Evolutionary conservation across 2,888 invertebrate genomes (phyloP).

Genomic region (Aleiodes alternator): DNA sequence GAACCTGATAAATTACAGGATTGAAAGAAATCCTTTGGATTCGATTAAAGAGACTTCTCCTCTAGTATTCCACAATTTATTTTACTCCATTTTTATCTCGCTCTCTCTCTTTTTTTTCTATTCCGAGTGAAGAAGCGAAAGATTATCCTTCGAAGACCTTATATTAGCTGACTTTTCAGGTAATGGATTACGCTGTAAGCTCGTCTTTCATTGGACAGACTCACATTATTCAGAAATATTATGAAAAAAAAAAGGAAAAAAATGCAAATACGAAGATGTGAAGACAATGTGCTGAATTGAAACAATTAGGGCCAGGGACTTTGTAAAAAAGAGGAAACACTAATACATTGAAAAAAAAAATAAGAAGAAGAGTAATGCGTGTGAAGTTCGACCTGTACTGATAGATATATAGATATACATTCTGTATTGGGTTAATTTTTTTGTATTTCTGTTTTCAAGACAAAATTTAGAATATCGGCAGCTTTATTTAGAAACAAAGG

Average conservation of each 20-base stretch:
- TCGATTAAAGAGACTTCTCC: neutral
- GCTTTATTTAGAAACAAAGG: too few species aligned
- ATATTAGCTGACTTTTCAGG: constrained; percentile 7
- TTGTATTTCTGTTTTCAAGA: too few species aligned
- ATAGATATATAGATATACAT: too few species aligned
- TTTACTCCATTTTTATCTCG: neutral
- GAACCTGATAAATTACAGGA: constrained; percentile 10
- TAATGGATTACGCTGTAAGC: constrained; percentile 17
- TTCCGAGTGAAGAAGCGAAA: neutral
- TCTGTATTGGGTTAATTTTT: too few species aligned
- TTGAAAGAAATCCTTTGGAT: neutral
- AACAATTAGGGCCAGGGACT: too few species aligned
- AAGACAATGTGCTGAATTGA: too few species aligned
- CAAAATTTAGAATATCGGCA: too few species aligned
- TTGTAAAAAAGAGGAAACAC: too few species aligned
- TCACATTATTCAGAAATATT: constrained; percentile 1
- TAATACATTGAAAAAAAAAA: too few species aligned
- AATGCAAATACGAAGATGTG: too few species aligned
- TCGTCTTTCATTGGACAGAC: constrained; percentile 2
- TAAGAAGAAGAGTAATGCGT: too few species aligned
- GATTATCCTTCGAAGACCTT: constrained; percentile 9
- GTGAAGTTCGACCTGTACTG: too few species aligned
- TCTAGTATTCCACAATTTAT: neutral
- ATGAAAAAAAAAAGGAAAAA: neutral
- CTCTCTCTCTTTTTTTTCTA: neutral